phyloP scores from a whole-genome alignment of 2,797 vertebrate genomes.

The Anas bernieri region DNA sequence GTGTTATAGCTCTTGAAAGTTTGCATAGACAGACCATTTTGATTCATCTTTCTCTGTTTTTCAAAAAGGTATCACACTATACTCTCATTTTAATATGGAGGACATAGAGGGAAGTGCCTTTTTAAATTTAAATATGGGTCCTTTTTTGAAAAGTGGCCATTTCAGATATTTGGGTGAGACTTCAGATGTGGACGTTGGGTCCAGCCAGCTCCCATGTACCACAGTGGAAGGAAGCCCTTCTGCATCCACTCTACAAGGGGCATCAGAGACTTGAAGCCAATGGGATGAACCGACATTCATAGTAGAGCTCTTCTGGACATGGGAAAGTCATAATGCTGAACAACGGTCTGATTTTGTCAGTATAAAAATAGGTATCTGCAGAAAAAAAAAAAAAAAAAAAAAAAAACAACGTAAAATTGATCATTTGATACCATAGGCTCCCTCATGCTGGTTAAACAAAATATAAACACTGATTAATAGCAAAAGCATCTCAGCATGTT shows the following conservation, averaged over 20 bases:
- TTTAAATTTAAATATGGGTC: background rate
- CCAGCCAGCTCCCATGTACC: background rate
- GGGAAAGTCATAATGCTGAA: background rate
- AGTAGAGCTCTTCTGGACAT: background rate
- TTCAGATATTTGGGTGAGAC: background rate
- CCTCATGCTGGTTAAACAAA: background rate
- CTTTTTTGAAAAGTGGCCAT: background rate
- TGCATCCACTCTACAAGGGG: background rate
- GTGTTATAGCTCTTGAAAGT: background rate
- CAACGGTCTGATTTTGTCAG: background rate
- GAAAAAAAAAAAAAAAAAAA: too few species aligned
- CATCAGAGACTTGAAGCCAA: background rate
- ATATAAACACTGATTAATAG: background rate
- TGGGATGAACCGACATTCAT: background rate
- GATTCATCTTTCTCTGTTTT: background rate
- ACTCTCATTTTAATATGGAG: background rate
- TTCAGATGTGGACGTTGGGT: background rate
- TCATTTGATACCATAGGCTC: fast-evolving
- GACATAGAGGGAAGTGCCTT: background rate
- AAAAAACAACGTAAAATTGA: background rate
- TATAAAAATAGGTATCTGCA: background rate
- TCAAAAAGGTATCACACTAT: fast-evolving
- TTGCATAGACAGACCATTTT: background rate
- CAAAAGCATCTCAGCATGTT: background rate
- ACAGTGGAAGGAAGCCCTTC: background rate